phyloP scores from a whole-genome alignment of 1,140 invertebrate genomes.

The Calosoma granatense region DNA sequence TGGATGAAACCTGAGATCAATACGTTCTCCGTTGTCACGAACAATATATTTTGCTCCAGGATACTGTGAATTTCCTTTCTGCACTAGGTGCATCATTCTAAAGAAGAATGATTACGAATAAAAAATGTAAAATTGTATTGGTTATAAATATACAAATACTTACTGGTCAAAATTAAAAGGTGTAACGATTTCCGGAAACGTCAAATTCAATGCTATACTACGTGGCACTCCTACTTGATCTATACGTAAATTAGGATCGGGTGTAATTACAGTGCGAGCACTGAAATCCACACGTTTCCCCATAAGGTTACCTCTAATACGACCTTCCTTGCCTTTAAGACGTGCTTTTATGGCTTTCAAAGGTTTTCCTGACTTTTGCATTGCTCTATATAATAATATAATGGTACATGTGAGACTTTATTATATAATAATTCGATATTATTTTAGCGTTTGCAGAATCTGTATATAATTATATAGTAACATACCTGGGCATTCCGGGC shows the following conservation, averaged over 20 bases:
- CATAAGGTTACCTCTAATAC: constrained; percentile 98
- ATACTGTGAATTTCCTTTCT: constrained; percentile 94
- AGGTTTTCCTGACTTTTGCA: constrained; percentile 98
- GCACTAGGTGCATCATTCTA: constrained; percentile 93
- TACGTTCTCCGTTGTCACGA: constrained; percentile 95
- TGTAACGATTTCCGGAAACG: constrained; percentile 98
- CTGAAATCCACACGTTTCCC: constrained; percentile 99
- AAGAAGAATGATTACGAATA: constrained; percentile 22
- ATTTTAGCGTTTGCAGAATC: no score
- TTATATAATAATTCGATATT: constrained; percentile 5
- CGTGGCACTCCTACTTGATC: constrained; percentile 98
- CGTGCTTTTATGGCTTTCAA: constrained; percentile 93
- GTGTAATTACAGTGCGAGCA: constrained; percentile 97
- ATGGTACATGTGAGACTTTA: constrained; percentile 11
- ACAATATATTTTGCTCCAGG: constrained; percentile 99
- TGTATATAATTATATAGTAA: constrained; percentile 5
- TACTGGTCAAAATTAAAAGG: constrained; percentile 96
- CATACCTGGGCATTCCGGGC: constrained; percentile 83
- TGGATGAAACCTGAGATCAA: constrained; percentile 96
- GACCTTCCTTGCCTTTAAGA: constrained; percentile 90
- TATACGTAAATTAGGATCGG: constrained; percentile 96
- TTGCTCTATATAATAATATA: constrained; percentile 54
- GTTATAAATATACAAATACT: constrained; percentile 20
- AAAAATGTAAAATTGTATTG: constrained; percentile 12
- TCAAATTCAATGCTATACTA: constrained; percentile 97